These are phyloP conservation scores for Ia io DNA, from an alignment of 2,113 vertebrate species.

Conservation along the genomic window DNA sequence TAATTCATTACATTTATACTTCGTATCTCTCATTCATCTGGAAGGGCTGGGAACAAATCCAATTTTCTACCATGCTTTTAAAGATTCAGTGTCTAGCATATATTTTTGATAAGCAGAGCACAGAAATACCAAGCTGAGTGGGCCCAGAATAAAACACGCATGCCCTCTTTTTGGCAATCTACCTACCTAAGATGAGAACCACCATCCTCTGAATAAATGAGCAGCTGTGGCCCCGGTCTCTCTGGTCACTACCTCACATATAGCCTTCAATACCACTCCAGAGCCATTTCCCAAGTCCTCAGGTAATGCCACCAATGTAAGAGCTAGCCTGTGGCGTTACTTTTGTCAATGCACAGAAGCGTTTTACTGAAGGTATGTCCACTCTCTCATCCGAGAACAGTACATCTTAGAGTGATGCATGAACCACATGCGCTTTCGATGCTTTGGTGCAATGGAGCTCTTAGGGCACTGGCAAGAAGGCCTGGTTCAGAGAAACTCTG, in stretches of 20 bases:
- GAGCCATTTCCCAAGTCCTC: not conserved
- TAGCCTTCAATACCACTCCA: not conserved
- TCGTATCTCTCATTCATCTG: constrained; percentile 47
- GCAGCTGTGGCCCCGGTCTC: not conserved
- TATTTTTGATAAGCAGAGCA: constrained; percentile 2
- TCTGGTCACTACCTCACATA: not conserved
- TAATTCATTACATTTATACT: constrained; percentile 41
- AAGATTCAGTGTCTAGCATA: constrained; percentile 23
- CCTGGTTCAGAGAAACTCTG: not conserved
- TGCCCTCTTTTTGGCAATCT: not conserved
- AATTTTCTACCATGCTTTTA: constrained; percentile 46
- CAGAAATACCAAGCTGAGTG: not conserved
- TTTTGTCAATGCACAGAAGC: not conserved
- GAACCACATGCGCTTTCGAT: not conserved
- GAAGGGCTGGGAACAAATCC: constrained; percentile 49
- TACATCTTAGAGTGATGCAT: not conserved
- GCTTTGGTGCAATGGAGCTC: not conserved
- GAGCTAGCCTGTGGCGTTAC: not conserved
- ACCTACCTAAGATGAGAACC: not conserved
- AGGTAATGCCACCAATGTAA: not conserved
- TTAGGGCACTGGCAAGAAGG: not conserved
- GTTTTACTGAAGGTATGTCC: not conserved
- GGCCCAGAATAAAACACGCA: not conserved
- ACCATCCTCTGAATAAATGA: not conserved
- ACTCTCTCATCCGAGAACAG: not conserved